Evolutionary conservation across 2,888 invertebrate species (phyloP).

Genomic region (Nemurella pictetii): DNA sequence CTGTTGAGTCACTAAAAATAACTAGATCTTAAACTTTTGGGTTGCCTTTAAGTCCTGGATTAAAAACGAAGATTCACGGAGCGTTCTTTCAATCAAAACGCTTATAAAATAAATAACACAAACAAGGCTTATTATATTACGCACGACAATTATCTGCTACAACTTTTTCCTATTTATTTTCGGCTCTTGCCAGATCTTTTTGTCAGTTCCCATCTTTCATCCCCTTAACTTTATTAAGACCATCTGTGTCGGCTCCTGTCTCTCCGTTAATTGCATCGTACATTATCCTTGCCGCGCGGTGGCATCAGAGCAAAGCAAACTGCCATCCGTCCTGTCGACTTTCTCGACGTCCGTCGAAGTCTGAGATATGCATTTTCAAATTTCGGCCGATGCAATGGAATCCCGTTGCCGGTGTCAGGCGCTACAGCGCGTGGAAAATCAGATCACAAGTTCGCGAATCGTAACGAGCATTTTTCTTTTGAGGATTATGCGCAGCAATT

Average conservation of each 20-base stretch:
- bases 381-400: too few relatives aligned
- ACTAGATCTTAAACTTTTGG: background rate
- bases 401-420: background rate
- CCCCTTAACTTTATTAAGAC: constrained; percentile 15
- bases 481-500: background rate
- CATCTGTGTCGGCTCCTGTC: constrained; percentile 3
- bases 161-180: background rate
- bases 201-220: constrained; percentile 11
- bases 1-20: background rate
- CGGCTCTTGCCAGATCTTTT: background rate
- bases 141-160: background rate
- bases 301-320: background rate
- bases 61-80: background rate
- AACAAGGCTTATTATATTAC: background rate
- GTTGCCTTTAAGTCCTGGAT: background rate
- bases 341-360: too few relatives aligned
- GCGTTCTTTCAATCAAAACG: background rate
- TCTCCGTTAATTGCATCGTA: constrained; percentile 1
- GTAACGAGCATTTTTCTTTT: background rate
- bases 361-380: background rate
- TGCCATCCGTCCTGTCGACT: background rate
- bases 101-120: background rate
- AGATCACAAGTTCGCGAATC: background rate
- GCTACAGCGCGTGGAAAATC: background rate
- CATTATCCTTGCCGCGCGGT: background rate